Evolutionary conservation across 2,113 vertebrate genomes (phyloP).

Genomic region (Chaetorhynchus papuensis): DNA sequence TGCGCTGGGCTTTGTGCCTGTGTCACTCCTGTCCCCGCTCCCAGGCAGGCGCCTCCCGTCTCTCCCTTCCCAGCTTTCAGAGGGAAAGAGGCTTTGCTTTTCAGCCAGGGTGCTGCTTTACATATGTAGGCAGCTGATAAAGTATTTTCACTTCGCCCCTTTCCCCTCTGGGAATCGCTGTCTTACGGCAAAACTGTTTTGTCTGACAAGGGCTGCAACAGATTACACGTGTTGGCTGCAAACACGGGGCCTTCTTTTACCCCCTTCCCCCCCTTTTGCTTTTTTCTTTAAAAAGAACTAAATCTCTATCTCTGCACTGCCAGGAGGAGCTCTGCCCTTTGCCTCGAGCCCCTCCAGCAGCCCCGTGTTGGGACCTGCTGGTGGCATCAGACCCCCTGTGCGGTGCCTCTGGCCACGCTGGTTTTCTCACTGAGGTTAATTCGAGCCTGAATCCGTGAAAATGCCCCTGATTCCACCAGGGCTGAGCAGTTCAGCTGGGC

Average conservation of each 20-base stretch:
- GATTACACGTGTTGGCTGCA: constrained; percentile 67
- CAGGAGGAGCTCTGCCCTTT: neutral
- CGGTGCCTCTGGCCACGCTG: neutral
- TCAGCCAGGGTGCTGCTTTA: constrained; percentile 60
- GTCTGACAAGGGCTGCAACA: constrained; percentile 66
- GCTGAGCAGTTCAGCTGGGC: neutral
- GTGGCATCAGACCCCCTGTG: neutral
- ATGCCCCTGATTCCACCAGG: neutral
- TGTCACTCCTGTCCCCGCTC: constrained; percentile 10
- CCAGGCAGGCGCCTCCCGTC: neutral
- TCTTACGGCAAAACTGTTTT: constrained; percentile 62
- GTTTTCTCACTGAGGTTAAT: neutral
- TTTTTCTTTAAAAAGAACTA: neutral
- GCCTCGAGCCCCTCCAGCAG: neutral
- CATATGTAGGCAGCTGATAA: constrained; percentile 75
- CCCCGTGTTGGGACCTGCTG: neutral
- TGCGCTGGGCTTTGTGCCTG: constrained; percentile 1
- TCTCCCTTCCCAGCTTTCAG: neutral
- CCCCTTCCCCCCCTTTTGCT: too few species aligned
- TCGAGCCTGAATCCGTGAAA: neutral
- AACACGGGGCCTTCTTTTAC: neutral
- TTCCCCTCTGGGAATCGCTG: constrained; percentile 66
- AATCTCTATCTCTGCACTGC: neutral
- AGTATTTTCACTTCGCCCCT: constrained; percentile 69
- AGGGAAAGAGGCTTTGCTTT: constrained; percentile 57